These are phyloP conservation scores for Oncopeltus fasciatus DNA, from an alignment of 1,140 invertebrate genomes.

Conservation along the genomic window DNA sequence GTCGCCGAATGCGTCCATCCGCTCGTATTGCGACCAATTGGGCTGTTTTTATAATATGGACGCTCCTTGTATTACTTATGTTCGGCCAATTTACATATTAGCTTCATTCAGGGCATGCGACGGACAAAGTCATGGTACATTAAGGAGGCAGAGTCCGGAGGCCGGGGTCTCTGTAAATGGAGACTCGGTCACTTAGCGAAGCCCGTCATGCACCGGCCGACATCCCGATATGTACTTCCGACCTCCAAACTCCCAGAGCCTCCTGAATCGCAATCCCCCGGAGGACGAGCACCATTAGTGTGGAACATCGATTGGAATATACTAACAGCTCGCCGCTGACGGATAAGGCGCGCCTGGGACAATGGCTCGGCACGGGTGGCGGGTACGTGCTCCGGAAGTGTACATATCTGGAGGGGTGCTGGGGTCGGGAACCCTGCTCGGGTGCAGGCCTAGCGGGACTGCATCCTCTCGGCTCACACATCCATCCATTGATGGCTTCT, in stretches of 20 bases:
- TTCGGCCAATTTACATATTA: too few relatives aligned
- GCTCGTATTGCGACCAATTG: too few relatives aligned
- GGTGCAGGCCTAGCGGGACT: too few relatives aligned
- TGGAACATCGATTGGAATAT: constrained; percentile 5
- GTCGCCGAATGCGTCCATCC: too few relatives aligned
- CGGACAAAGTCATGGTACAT: background rate
- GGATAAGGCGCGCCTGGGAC: background rate
- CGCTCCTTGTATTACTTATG: too few relatives aligned
- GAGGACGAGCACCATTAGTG: background rate
- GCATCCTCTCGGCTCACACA: too few relatives aligned
- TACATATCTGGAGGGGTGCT: constrained; percentile 1
- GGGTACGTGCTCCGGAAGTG: background rate
- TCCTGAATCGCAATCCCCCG: background rate
- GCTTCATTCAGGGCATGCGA: too few relatives aligned
- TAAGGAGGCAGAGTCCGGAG: background rate
- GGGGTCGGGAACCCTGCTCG: background rate
- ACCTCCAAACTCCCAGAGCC: background rate
- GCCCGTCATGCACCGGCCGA: background rate
- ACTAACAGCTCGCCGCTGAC: background rate
- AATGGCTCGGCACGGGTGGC: background rate
- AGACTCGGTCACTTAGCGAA: background rate
- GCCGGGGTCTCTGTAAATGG: background rate
- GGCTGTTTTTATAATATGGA: too few relatives aligned
- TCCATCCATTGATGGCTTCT: too few relatives aligned
- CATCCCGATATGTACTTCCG: background rate